Base-by-base conservation (phyloP, 2,113 vertebrate species). In the Nothocercus nigrocapillus region DNA sequence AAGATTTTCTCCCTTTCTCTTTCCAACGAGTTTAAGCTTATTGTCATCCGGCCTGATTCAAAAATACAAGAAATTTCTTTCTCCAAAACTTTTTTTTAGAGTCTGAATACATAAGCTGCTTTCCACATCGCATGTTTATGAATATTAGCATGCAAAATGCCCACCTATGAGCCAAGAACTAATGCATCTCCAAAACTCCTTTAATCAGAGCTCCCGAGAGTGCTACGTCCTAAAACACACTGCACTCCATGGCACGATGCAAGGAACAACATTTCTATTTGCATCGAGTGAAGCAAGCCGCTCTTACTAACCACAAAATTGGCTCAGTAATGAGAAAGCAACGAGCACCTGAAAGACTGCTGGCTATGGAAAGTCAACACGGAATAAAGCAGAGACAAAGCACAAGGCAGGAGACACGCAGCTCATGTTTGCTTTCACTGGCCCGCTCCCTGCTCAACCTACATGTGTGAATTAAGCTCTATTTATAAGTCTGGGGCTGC, bases 401-500 rank as follows among this genome's bases (percentile, higher is more conserved):
- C 77, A 95, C 1, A 5, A 66, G 88, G 85, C 90, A 88, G 76
- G 51, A 92, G 66, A 82, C 62, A 44, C 44, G 78, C 47, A 12
- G 44, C 76, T 59, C 0, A 0, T 1, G 0, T 49, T 9, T 83
- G 49, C 70, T 87, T 79, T 82, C 61, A 67, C 34, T 1, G 0
- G 38, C 15, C 13, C 9, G 59, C 76, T 85, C 81, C 42, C 59
- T 24, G 4, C 75, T 38, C 69, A 92, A 64, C 76, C 64, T 58
- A 86, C 77, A 73, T 3, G 30, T 92, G 90, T 97, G 92, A 94
- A 95, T 69, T 89, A 62, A 94, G 77, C 47, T 86, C 96, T 96
- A 97, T 96, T 96, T 97, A 92, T 96, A 96, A 94, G 77, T 24
- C 76, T 61, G 77, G 30, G 56, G 69, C 75, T 22, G 49, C 47